A percentile compares a stretch with the other conserved stretches of the same genome.
These are phyloP conservation scores for Dinothrombium tinctorium DNA, from an alignment of 1,140 invertebrate species.

Conservation along the genomic window DNA sequence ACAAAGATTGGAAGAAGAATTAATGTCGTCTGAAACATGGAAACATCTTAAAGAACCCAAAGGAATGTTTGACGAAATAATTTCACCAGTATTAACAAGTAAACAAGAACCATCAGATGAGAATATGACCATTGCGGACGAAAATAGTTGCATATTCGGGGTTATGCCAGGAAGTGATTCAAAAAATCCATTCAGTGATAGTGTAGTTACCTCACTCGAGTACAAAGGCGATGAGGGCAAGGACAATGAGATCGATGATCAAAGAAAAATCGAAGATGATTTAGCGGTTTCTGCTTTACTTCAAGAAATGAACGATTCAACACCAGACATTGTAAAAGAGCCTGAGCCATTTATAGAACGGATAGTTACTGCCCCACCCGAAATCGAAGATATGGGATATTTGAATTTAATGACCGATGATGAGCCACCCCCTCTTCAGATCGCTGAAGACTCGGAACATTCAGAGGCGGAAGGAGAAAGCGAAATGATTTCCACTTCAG, in stretches of 20 bases:
- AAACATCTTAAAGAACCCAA: not conserved
- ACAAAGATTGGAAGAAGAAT: slow-evolving; percentile 15
- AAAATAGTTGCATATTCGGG: not conserved
- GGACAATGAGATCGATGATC: slow-evolving; percentile 12
- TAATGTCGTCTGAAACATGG: slow-evolving; percentile 11
- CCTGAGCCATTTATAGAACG: not conserved
- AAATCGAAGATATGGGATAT: not conserved
- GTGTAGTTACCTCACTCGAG: not conserved
- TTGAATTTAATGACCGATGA: not conserved
- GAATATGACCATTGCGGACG: not conserved
- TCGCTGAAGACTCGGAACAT: slow-evolving; percentile 4
- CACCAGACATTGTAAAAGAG: not conserved
- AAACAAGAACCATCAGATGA: not conserved
- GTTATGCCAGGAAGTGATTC: not conserved
- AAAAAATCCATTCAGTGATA: not conserved
- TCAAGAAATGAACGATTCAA: slow-evolving; percentile 16
- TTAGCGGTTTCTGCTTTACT: slow-evolving; percentile 17
- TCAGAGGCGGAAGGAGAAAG: not conserved
- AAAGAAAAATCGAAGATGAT: slow-evolving; percentile 18
- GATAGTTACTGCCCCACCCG: not conserved
- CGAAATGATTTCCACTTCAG: too few species aligned
- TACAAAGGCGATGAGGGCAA: slow-evolving; percentile 2
- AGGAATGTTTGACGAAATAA: slow-evolving; percentile 2
- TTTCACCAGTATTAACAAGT: not conserved
- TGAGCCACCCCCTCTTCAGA: slow-evolving; percentile 4